Percentiles rank a stretch among this genome's conserved stretches.
phyloP scores from a whole-genome alignment of 2,888 invertebrate species.

The Phymatocera aterrima region DNA sequence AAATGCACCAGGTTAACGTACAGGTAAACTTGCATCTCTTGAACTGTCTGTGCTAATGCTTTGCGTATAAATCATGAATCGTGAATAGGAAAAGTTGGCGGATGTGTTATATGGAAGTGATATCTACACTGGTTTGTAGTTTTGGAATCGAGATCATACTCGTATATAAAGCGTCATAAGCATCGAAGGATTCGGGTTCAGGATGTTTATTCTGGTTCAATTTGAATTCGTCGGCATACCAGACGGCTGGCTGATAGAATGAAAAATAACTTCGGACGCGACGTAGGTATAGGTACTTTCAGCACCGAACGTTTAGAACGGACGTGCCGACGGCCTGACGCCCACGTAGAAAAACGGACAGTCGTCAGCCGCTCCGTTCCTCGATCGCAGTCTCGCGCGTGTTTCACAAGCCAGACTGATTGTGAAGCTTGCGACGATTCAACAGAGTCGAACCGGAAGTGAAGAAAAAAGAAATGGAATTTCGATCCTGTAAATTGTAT shows the following conservation, averaged over 20 bases:
- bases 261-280: conserved; percentile 11
- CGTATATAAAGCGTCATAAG: not conserved
- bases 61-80: no score
- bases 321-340: conserved; percentile 19
- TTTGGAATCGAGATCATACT: not conserved
- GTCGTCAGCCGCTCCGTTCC: not conserved
- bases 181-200: conserved; percentile 9
- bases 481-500: no score
- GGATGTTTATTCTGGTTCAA: conserved; percentile 35
- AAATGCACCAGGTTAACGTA: not conserved
- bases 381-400: conserved; percentile 1
- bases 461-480: not conserved
- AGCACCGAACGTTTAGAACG: not conserved
- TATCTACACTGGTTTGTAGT: not conserved
- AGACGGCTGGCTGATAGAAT: conserved; percentile 24
- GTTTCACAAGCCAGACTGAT: not conserved
- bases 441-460: not conserved
- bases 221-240: conserved; percentile 8
- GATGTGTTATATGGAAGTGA: no score
- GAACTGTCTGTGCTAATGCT: no score
- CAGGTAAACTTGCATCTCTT: no score
- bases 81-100: no score
- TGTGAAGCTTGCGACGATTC: not conserved
- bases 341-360: conserved; percentile 4
- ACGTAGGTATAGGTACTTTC: no score